phyloP scores from a whole-genome alignment of 2,888 invertebrate genomes.

The Andricus quercusramuli region DNA sequence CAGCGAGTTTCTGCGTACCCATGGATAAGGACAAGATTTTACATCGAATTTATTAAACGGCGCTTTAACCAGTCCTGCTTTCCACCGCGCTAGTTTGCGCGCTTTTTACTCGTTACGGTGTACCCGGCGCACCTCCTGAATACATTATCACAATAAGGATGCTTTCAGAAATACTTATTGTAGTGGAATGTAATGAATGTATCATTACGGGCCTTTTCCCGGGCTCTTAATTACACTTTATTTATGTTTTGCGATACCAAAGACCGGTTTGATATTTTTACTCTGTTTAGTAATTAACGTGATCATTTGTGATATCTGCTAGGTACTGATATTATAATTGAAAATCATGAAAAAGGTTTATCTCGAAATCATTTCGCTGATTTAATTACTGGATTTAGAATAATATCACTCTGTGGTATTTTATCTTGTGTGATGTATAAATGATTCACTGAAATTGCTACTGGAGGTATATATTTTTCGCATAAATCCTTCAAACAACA shows the following conservation, averaged over 20 bases:
- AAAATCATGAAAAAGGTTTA: slow-evolving; percentile 34
- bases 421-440: not conserved
- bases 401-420: not conserved
- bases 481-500: too few relatives aligned
- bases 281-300: slow-evolving; percentile 29
- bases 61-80: slow-evolving; percentile 55
- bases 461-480: too few relatives aligned
- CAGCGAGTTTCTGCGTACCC: slow-evolving; percentile 28
- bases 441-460: too few relatives aligned
- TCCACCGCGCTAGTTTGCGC: slow-evolving; percentile 46
- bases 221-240: slow-evolving; percentile 24
- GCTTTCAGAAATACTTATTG: slow-evolving; percentile 38
- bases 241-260: slow-evolving; percentile 3
- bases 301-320: slow-evolving; percentile 12
- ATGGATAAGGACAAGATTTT: slow-evolving; percentile 55
- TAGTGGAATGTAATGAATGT: slow-evolving; percentile 30
- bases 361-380: not conserved
- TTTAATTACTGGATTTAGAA: not conserved
- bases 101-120: slow-evolving; percentile 32
- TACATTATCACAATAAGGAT: slow-evolving; percentile 39
- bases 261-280: slow-evolving; percentile 19
- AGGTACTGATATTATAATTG: slow-evolving; percentile 25
- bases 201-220: not conserved
- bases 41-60: slow-evolving; percentile 58
- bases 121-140: slow-evolving; percentile 28